Percentiles rank a stretch among this genome's conserved stretches.
These are phyloP conservation scores for Gibbula magus DNA, from an alignment of 2,888 invertebrate genomes.

Conservation along the genomic window DNA sequence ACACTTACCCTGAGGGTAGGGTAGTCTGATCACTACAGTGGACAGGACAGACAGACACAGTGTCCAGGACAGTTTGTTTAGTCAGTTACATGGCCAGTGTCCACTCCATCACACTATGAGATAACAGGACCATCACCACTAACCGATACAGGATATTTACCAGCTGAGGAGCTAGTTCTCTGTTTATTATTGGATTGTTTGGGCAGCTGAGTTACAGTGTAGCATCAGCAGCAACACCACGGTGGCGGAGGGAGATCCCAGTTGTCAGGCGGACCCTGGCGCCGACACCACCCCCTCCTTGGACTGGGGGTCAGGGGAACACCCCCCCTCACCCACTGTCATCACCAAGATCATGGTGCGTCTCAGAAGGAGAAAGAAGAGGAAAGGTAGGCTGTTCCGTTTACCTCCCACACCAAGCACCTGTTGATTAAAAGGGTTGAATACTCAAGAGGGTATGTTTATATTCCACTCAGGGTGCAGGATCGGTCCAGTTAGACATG, in stretches of 20 bases:
- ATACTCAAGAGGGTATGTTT: neutral
- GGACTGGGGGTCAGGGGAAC: neutral
- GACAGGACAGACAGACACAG: neutral
- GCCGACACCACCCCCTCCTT: neutral
- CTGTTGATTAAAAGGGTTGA: constrained; percentile 4
- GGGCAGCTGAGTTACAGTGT: neutral
- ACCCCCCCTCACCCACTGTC: neutral
- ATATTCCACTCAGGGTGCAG: neutral
- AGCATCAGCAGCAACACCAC: neutral
- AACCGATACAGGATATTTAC: neutral
- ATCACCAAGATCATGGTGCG: neutral
- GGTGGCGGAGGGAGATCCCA: constrained; percentile 5
- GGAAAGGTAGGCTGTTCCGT: neutral
- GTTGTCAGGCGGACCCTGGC: neutral
- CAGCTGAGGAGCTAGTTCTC: neutral
- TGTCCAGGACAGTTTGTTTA: neutral
- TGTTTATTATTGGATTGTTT: constrained; percentile 11
- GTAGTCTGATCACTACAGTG: neutral
- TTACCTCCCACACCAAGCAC: neutral
- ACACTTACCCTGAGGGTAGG: constrained; percentile 2
- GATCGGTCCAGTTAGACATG: neutral
- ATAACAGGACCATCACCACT: neutral
- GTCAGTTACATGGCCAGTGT: neutral
- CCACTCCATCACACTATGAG: neutral
- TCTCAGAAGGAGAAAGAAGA: neutral